phyloP scores from a whole-genome alignment of 2,797 vertebrate species.

The Basileuterus tristriatus region DNA sequence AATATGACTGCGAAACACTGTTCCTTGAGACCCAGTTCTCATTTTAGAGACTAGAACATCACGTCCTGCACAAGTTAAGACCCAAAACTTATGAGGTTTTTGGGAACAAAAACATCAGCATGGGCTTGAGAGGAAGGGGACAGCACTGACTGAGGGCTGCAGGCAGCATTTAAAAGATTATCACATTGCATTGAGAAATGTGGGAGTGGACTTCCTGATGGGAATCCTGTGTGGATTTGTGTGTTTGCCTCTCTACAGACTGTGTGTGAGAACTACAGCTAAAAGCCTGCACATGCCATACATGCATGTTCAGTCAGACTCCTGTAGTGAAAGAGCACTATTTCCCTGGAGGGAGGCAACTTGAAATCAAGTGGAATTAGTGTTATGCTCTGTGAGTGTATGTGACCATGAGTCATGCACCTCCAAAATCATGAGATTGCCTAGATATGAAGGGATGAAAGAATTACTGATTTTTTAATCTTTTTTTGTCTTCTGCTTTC shows the following conservation, averaged over 20 bases:
- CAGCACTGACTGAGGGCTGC: not conserved
- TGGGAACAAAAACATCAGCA: not conserved
- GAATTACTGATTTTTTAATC: not conserved
- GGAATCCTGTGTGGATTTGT: not conserved
- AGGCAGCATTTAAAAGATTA: not conserved
- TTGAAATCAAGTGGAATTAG: not conserved
- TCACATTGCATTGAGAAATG: not conserved
- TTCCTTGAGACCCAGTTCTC: not conserved
- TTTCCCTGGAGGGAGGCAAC: not conserved
- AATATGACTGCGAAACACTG: not conserved
- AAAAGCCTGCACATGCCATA: fast-evolving
- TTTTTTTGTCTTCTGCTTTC: not conserved
- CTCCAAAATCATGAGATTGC: not conserved
- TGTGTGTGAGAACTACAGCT: not conserved
- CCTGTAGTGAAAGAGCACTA: not conserved
- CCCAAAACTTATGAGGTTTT: not conserved
- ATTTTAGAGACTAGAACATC: not conserved
- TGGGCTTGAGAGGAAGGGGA: not conserved
- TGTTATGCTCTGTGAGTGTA: fast-evolving
- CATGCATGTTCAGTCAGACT: not conserved
- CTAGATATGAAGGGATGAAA: not conserved
- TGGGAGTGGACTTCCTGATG: not conserved
- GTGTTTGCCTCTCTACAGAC: not conserved
- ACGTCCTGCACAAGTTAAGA: fast-evolving
- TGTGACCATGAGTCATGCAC: not conserved